Evolutionary conservation across 1,140 invertebrate genomes (phyloP).

Genomic region (Calosoma granatense): DNA sequence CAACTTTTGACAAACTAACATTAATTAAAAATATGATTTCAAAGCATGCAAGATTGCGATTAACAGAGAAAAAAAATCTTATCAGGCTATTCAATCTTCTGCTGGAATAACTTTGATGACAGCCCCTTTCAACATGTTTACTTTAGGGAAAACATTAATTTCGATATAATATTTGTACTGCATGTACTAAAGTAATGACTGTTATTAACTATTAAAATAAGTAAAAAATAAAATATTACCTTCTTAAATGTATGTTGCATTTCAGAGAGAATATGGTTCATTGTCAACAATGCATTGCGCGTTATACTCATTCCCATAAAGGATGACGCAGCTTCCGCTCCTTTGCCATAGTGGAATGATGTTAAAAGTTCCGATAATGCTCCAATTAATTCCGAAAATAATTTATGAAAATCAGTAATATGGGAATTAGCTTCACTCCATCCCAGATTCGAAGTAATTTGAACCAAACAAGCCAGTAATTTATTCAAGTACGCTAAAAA

Average conservation of each 20-base stretch:
- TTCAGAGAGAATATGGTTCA: constrained; percentile 43
- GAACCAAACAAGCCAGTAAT: constrained; percentile 38
- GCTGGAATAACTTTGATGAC: too few species aligned
- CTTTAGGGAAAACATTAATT: too few species aligned
- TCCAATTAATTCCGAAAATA: constrained; percentile 21
- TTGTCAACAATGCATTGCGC: constrained; percentile 38
- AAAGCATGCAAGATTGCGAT: too few species aligned
- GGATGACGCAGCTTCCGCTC: constrained; percentile 35
- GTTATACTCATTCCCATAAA: constrained; percentile 47
- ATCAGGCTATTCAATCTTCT: too few species aligned
- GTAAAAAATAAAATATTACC: constrained; percentile 19
- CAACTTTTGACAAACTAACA: constrained; percentile 11
- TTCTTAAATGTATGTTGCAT: constrained; percentile 38
- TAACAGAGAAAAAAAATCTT: too few species aligned
- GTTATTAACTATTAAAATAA: too few species aligned
- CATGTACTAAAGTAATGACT: too few species aligned
- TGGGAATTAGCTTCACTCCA: constrained; percentile 35
- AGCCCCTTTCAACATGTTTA: too few species aligned
- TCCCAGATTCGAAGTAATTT: constrained; percentile 37
- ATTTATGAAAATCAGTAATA: constrained; percentile 20
- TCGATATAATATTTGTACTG: too few species aligned
- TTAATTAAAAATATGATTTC: too few species aligned
- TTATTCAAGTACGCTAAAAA: constrained; percentile 41
- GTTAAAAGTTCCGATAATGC: constrained; percentile 38
- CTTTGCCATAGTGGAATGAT: constrained; percentile 40